phyloP scores from a whole-genome alignment of 2,113 vertebrate genomes.

The Trachemys scripta region DNA sequence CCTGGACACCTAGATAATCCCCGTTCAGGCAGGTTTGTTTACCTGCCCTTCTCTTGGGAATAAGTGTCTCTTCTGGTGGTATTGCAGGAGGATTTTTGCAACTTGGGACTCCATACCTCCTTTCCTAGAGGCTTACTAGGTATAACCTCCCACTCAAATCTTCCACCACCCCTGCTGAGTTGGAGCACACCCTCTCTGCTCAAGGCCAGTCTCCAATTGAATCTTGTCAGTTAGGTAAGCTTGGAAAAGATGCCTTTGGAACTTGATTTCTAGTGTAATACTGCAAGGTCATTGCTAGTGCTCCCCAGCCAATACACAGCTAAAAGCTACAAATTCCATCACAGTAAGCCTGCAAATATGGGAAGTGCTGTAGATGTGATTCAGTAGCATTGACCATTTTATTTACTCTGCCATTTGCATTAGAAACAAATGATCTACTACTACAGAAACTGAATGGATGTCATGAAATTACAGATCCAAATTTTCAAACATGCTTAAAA shows the following conservation, averaged over 20 bases:
- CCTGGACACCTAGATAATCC: conserved; percentile 43
- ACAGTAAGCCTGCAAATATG: background rate
- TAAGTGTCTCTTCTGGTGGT: conserved; percentile 77
- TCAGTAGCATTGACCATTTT: background rate
- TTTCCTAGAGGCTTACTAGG: conserved; percentile 76
- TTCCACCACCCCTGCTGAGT: conserved; percentile 73
- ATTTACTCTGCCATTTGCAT: conserved; percentile 18
- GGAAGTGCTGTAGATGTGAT: background rate
- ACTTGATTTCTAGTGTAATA: conserved; percentile 60
- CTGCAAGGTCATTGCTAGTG: conserved; percentile 62
- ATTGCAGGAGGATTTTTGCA: conserved; percentile 78
- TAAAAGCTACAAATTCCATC: background rate
- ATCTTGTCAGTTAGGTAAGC: conserved; percentile 77
- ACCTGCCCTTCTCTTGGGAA: conserved; percentile 73
- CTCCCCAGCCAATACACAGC: conserved; percentile 40
- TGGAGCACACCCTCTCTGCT: conserved; percentile 74
- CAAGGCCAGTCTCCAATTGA: conserved; percentile 75
- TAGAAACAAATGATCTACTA: background rate
- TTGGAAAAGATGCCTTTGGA: conserved; percentile 71
- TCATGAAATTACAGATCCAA: background rate
- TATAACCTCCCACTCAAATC: conserved; percentile 74
- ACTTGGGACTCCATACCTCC: conserved; percentile 71
- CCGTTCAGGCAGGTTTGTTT: conserved; percentile 68
- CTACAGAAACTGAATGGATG: background rate
- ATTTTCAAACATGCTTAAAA: background rate